A percentile compares a stretch with the other conserved stretches of the same genome.
These are phyloP conservation scores for Otis tarda DNA, from an alignment of 2,113 vertebrate genomes.

Conservation along the genomic window DNA sequence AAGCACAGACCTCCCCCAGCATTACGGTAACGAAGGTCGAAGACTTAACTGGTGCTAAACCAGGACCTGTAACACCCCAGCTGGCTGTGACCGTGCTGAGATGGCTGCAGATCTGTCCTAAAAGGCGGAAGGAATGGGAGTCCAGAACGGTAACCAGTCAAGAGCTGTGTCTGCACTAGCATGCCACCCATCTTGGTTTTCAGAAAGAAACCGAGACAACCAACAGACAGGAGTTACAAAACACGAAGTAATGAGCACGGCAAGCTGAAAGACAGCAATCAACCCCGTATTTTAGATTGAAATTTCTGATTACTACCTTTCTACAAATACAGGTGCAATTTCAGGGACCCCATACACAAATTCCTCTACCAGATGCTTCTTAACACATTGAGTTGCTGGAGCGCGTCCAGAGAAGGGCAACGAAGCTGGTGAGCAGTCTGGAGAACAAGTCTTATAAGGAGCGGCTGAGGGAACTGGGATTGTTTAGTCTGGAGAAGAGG, in stretches of 20 bases:
- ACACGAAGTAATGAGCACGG: rapidly evolving
- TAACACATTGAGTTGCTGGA: too few species aligned
- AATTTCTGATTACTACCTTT: neutral
- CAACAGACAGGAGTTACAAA: rapidly evolving
- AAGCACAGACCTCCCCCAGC: rapidly evolving
- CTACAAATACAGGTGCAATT: rapidly evolving
- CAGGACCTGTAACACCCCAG: neutral
- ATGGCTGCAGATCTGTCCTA: neutral
- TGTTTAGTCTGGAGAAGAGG: too few species aligned
- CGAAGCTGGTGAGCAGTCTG: too few species aligned
- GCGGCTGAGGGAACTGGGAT: too few species aligned
- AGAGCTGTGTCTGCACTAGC: neutral
- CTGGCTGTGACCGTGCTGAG: neutral
- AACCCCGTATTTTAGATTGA: neutral
- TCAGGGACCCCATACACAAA: neutral
- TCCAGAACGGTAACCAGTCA: neutral
- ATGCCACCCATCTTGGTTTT: neutral
- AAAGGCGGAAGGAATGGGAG: neutral
- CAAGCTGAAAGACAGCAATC: neutral
- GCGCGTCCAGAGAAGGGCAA: too few species aligned
- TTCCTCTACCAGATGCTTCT: neutral
- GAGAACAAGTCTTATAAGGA: too few species aligned
- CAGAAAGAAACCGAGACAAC: rapidly evolving
- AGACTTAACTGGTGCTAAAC: neutral
- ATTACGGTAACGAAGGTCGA: neutral